A percentile compares a stretch with the other conserved stretches of the same genome.
These are phyloP conservation scores for Spilogale gracilis DNA, from an alignment of 2,113 vertebrate species.

Conservation along the genomic window DNA sequence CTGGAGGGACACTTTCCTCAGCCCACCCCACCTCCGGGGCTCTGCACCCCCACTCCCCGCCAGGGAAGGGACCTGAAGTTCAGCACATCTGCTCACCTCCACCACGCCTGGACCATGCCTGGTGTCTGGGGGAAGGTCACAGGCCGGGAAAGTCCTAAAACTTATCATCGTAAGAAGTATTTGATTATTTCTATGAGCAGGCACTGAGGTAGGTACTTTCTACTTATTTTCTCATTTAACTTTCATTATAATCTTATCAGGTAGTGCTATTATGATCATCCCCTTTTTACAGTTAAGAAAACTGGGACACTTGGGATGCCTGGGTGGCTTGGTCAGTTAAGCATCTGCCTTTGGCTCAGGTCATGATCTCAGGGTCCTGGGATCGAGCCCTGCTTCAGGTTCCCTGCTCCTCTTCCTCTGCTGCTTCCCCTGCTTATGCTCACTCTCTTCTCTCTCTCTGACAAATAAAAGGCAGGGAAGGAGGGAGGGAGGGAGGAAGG, in stretches of 20 bases:
- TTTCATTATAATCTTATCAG: background rate
- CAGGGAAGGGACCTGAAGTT: background rate
- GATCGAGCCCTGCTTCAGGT: no score
- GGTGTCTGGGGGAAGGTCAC: background rate
- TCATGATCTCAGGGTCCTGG: no score
- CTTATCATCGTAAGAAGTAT: background rate
- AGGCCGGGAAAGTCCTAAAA: background rate
- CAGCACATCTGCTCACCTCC: background rate
- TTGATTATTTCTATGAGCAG: background rate
- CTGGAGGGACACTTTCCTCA: background rate
- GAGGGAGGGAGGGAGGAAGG: no score
- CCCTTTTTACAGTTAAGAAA: background rate
- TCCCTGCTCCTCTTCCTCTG: background rate
- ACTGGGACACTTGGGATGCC: background rate
- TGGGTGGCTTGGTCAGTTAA: no score
- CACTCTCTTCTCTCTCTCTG: background rate
- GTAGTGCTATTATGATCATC: background rate
- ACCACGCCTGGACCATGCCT: background rate
- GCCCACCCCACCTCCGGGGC: background rate
- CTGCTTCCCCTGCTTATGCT: background rate
- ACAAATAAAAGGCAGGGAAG: no score
- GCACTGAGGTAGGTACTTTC: background rate
- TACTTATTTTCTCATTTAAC: slow-evolving; percentile 10
- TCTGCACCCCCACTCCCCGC: background rate
- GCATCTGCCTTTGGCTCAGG: no score